Evolutionary conservation across 2,113 vertebrate genomes (phyloP).

Genomic region (Bucco capensis): DNA sequence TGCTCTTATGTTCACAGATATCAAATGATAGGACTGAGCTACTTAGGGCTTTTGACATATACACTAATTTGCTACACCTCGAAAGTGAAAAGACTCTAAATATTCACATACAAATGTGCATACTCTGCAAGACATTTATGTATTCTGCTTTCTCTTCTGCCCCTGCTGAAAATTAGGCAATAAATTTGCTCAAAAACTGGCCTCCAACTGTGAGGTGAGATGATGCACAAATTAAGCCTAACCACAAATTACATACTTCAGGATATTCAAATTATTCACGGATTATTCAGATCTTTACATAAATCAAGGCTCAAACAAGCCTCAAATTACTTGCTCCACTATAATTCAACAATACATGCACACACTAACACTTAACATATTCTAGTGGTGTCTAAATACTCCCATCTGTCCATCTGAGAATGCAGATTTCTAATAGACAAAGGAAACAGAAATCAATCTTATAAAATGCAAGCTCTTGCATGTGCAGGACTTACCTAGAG

Average conservation of each 20-base stretch:
- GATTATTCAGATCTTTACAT: conserved; percentile 9
- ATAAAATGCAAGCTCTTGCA: not conserved
- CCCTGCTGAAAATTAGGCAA: not conserved
- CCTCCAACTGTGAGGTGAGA: conserved; percentile 38
- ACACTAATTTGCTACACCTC: not conserved
- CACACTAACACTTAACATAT: not conserved
- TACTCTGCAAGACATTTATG: not conserved
- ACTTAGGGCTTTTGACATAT: not conserved
- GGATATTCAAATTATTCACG: conserved; percentile 7
- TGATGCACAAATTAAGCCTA: conserved; percentile 29
- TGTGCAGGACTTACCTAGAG: conserved; percentile 79
- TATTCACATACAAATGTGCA: not conserved
- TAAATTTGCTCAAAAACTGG: conserved; percentile 8
- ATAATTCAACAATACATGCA: not conserved
- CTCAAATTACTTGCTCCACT: not conserved
- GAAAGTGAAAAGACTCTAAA: conserved; percentile 1
- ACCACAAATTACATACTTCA: conserved; percentile 5
- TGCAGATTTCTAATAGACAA: not conserved
- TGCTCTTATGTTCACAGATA: not conserved
- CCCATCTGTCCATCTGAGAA: not conserved
- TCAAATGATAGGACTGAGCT: not conserved
- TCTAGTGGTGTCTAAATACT: not conserved
- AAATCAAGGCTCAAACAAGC: conserved; percentile 36
- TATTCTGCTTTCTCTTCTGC: not conserved
- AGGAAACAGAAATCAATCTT: not conserved